Percentiles rank a stretch among this genome's conserved stretches.
Evolutionary conservation across 2,797 vertebrate species (phyloP).

Genomic region (Poecilia picta): DNA sequence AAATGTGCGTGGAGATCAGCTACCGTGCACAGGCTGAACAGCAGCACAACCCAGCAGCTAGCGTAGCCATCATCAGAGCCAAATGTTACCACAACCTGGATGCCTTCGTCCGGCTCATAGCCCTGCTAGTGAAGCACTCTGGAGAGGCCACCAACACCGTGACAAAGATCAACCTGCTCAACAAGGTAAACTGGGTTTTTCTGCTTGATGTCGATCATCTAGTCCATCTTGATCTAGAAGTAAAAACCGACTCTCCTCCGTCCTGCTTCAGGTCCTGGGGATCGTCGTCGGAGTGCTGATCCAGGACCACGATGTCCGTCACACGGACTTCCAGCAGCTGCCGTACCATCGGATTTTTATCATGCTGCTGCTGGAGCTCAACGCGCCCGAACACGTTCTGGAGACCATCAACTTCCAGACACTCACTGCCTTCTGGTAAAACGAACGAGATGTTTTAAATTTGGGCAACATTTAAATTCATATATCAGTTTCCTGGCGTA

Average conservation of each 20-base stretch:
- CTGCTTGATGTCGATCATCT: neutral
- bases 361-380: slow-evolving; percentile 97
- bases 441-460: neutral
- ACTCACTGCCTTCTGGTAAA: slow-evolving; percentile 97
- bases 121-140: slow-evolving; percentile 96
- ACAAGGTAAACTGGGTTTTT: slow-evolving; percentile 84
- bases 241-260: neutral
- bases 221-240: neutral
- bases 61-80: slow-evolving; percentile 97
- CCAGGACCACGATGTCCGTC: slow-evolving; percentile 97
- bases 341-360: slow-evolving; percentile 99
- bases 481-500: neutral
- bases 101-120: slow-evolving; percentile 96
- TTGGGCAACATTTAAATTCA: neutral
- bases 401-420: slow-evolving; percentile 99
- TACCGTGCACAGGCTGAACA: slow-evolving; percentile 97
- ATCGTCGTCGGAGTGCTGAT: slow-evolving; percentile 98
- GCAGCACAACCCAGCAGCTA: slow-evolving; percentile 97
- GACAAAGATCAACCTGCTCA: slow-evolving; percentile 98
- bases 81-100: slow-evolving; percentile 99
- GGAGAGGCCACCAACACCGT: slow-evolving; percentile 99
- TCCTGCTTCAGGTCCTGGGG: slow-evolving; percentile 87
- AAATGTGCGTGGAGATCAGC: slow-evolving; percentile 99
- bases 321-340: slow-evolving; percentile 98
- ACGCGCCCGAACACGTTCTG: slow-evolving; percentile 96